Base-by-base conservation (phyloP, 1,140 invertebrate species). In the Papilio machaon region DNA sequence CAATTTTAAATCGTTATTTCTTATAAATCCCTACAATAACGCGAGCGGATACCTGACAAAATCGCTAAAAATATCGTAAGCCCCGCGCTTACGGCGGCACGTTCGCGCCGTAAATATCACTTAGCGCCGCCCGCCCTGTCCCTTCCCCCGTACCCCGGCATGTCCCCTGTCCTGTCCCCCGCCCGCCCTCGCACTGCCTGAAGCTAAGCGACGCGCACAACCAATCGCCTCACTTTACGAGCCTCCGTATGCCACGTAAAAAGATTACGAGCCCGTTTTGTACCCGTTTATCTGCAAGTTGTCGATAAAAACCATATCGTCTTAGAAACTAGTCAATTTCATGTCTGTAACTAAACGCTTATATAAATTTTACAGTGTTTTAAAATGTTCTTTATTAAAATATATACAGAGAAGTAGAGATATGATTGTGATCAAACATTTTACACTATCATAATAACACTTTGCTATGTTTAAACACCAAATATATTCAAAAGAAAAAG, bases 51-150 rank as follows among this genome's bases (percentile, higher is more conserved):
- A 35, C 60, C 60, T 64, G 60, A 64, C 60, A 64, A 30, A 30
- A 64, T 2, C 60, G 60, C 60, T 64, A 64, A 64, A 64, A 64
- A 64, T 64, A 73, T 38, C 70, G 35, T 46, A 73, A 73, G 43
- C 35, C 15, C 70, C 70, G 70, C 70, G 70, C 70, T 73, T 46
- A 46, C 70, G 13, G 35, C 70, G 70, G 11, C 38, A 73, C 70
- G 70, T 73, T 38, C 70, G 70, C 70, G 70, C 70, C 35, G 35
- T 73, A 73, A 73, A 73, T 73, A 43, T 73, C 70, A 73, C 70
- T 73, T 73, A 43, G 70, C 70, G 70, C 70, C 70, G 70, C 38
- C 70, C 70, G 70, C 70, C 70, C 70, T 46, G 17, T n/a, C 70
- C 35, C 35, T 2, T 30, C 70, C 19, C 8, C 67, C 67, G 30